Base-by-base conservation (phyloP, 2,797 vertebrate species). In the Anguilla obscura region DNA sequence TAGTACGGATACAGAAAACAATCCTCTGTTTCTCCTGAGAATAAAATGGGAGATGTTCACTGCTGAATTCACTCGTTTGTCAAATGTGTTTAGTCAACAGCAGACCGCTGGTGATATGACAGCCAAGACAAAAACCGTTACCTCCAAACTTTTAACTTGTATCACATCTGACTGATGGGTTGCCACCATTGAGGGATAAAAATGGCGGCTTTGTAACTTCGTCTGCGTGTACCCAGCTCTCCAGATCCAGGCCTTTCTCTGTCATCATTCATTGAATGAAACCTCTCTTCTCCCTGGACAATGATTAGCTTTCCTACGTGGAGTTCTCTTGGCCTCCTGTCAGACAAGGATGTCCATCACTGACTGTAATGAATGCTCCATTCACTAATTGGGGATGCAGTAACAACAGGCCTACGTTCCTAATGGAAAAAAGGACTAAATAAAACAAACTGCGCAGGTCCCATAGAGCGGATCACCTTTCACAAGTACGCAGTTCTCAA, bases 331-430 rank as follows among this genome's bases (percentile, higher is more conserved):
- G 87, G 89, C 87, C 86, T 79, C 14, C 50, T 86, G 87, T 89
- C 66, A 86, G 56, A 33, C 76, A 69, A 85, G 89, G 85, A 90
- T 79, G 87, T 89, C 88, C 83, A 86, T 90, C 86, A 82, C 87
- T 82, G 69, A 24, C 74, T 79, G 9, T 84, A 74, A 85, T 71
- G 86, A 87, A 84, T 50, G 48, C 89, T 89, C 56, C 74, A 87
- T 89, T 89, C 85, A 84, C 84, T 88, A 80, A n/a, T 54, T 27
- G 63, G 60, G 71, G 69, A 66, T 56, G 63, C 30, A 40, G 33
- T 74, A 48, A 85, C 66, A 63, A 88, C 66, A 66, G 66, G 82
- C 58, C 40, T 40, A 71, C 82, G 40, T 71, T 88, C 40, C 71
- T 24, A 84, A 84, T 33, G 36, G 21, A 58, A 84, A 33, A 58